These are phyloP conservation scores for Myotis yumanensis DNA, from an alignment of 2,113 vertebrate species.

Conservation along the genomic window DNA sequence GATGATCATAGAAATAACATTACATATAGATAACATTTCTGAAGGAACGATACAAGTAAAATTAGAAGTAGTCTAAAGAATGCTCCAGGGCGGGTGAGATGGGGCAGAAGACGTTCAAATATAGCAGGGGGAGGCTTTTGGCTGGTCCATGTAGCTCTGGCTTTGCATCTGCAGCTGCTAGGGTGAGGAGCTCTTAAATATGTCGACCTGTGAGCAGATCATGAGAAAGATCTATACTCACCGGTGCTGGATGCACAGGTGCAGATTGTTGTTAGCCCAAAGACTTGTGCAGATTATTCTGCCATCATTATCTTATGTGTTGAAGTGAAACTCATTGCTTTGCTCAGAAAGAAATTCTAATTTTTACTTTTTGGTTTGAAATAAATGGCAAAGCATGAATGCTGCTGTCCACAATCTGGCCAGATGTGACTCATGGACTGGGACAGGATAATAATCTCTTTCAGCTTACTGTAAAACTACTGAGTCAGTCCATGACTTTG, in stretches of 20 bases:
- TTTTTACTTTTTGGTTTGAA: constrained; percentile 30
- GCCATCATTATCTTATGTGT: not conserved
- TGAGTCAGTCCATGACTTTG: not conserved
- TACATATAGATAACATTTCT: not conserved
- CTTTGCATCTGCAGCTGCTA: not conserved
- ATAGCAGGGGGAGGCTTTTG: not conserved
- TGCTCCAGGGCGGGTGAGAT: too few species aligned
- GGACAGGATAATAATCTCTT: accelerated
- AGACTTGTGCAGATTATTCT: not conserved
- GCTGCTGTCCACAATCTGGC: not conserved
- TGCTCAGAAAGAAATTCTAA: not conserved
- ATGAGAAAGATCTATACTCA: not conserved
- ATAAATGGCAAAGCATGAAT: not conserved
- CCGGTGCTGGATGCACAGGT: accelerated
- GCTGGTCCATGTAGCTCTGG: not conserved
- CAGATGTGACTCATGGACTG: not conserved
- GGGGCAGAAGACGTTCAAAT: not conserved
- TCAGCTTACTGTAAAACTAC: not conserved
- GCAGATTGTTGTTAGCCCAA: not conserved
- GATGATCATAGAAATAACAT: not conserved
- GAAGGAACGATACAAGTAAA: not conserved
- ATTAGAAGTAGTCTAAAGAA: not conserved
- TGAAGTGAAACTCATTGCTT: not conserved
- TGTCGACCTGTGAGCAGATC: not conserved
- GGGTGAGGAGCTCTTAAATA: not conserved